phyloP scores from a whole-genome alignment of 2,797 vertebrate genomes.

The Phrynocephalus forsythii region DNA sequence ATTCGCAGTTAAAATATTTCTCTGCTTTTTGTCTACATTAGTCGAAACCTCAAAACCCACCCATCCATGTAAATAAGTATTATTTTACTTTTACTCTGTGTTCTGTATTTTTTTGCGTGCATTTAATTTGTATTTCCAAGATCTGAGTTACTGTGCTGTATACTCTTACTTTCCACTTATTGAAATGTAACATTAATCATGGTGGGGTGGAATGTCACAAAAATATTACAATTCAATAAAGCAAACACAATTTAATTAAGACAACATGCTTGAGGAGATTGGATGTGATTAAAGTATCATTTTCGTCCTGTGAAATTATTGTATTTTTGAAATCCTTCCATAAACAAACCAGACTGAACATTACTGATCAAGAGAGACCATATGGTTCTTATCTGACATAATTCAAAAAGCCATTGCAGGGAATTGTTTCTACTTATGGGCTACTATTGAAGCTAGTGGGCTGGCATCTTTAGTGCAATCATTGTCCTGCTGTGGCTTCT shows the following conservation, averaged over 20 bases:
- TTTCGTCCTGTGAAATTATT: conserved; percentile 35
- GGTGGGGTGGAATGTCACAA: background rate
- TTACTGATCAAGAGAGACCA: background rate
- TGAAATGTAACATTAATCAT: background rate
- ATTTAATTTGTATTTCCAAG: background rate
- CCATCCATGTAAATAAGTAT: background rate
- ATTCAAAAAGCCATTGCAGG: conserved; percentile 32
- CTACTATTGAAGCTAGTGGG: conserved; percentile 22
- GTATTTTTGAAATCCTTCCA: conserved; percentile 43
- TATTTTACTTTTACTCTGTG: background rate
- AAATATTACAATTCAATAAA: conserved; percentile 13
- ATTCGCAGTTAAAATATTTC: background rate
- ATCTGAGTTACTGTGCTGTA: background rate
- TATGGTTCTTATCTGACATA: conserved; percentile 36
- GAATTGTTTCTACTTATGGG: conserved; percentile 10
- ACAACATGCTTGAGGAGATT: conserved; percentile 11
- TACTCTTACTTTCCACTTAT: background rate
- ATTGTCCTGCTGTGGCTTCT: background rate
- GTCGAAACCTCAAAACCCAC: background rate
- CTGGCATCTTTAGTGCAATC: conserved; percentile 21
- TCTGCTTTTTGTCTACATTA: background rate
- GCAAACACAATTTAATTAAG: conserved; percentile 23
- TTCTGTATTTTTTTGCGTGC: background rate
- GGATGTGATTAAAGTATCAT: conserved; percentile 41
- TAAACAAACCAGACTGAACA: conserved; percentile 37